Evolutionary conservation across 2,797 vertebrate species (phyloP).

Genomic region (Acanthurus lineatus): DNA sequence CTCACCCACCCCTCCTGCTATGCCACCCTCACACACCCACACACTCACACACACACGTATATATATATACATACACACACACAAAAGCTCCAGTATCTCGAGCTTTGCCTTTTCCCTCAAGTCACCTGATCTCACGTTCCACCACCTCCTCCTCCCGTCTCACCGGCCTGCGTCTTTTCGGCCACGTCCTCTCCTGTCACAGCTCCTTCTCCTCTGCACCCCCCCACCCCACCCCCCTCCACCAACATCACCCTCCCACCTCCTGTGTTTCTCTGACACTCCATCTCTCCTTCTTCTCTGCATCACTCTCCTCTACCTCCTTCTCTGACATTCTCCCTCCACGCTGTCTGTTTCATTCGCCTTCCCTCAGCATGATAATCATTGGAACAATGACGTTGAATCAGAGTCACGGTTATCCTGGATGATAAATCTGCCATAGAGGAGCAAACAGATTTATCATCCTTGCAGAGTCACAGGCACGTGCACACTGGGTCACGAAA

Average conservation of each 20-base stretch:
- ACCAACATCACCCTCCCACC: background rate
- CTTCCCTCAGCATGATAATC: conserved; percentile 54
- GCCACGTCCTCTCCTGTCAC: conserved; percentile 61
- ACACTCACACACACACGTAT: conserved; percentile 24
- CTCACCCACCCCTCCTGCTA: conserved; percentile 26
- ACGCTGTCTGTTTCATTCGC: conserved; percentile 47
- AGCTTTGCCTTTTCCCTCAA: conserved; percentile 49
- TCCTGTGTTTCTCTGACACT: conserved; percentile 42
- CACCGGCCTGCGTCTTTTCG: conserved; percentile 61
- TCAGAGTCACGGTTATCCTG: conserved; percentile 58
- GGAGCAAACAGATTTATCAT: conserved; percentile 64
- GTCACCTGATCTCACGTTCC: conserved; percentile 71
- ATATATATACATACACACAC: background rate
- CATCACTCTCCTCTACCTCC: conserved; percentile 40
- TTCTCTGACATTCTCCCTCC: conserved; percentile 51
- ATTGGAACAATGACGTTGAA: conserved; percentile 67
- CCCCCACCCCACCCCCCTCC: background rate
- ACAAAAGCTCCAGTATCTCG: conserved; percentile 30
- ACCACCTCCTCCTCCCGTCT: conserved; percentile 44
- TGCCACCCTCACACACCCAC: conserved; percentile 23
- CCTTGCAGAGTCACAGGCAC: conserved; percentile 50
- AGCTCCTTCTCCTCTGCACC: conserved; percentile 49
- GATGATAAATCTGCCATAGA: conserved; percentile 63
- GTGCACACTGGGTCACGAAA: conserved; percentile 51
- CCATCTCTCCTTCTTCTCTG: conserved; percentile 58